Evolutionary conservation across 2,113 vertebrate species (phyloP).

Genomic region (Lepidothrix coronata): DNA sequence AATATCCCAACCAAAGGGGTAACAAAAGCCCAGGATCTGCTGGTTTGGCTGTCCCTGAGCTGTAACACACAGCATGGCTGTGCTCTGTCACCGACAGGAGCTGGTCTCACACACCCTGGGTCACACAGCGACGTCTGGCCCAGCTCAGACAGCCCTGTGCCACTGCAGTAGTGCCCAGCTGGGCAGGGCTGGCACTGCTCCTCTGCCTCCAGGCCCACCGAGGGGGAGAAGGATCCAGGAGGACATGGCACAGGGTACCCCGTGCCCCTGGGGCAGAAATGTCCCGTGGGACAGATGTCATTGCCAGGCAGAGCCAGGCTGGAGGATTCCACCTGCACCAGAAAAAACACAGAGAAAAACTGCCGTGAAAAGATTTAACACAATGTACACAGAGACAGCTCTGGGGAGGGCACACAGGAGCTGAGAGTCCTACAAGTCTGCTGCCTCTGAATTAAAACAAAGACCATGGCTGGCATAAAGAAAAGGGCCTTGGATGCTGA

Average conservation of each 20-base stretch:
- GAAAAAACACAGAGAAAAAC: background rate
- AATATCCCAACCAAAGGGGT: background rate
- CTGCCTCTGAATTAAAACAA: background rate
- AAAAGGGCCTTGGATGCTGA: background rate
- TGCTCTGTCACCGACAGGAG: background rate
- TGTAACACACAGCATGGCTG: fast-evolving
- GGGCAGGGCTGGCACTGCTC: conserved; percentile 84
- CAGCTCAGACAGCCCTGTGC: conserved; percentile 73
- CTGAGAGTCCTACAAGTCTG: background rate
- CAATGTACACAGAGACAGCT: background rate
- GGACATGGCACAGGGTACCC: conserved; percentile 82
- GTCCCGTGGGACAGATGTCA: conserved; percentile 82
- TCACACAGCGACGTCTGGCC: conserved; percentile 75
- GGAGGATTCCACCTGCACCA: conserved; percentile 75
- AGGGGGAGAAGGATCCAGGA: conserved; percentile 79
- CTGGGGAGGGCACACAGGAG: background rate
- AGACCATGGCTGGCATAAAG: fast-evolving
- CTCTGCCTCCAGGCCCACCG: conserved; percentile 70
- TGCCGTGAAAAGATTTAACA: fast-evolving
- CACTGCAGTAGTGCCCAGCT: conserved; percentile 80
- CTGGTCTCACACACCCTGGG: conserved; percentile 74
- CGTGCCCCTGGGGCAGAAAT: conserved; percentile 84
- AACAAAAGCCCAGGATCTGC: background rate
- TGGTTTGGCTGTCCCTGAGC: background rate
- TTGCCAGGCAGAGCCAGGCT: conserved; percentile 59